phyloP scores from a whole-genome alignment of 2,797 vertebrate species.

The Mormyrops attenuatus region DNA sequence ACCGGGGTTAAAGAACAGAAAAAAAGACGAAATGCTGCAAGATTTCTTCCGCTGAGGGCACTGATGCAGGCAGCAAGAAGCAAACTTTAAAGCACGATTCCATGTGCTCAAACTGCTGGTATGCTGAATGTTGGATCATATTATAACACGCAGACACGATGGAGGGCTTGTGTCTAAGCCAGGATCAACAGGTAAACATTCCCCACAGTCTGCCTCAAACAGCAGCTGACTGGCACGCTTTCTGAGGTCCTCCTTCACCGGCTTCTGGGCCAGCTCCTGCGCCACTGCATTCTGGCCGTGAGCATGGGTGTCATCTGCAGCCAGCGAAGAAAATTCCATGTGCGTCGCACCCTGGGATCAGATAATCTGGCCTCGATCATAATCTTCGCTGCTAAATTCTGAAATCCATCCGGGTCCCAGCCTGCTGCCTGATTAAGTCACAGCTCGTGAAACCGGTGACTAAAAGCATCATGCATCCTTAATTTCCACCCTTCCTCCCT shows the following conservation, averaged over 20 bases:
- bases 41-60: conserved; percentile 23
- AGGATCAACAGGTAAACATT: background rate
- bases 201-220: background rate
- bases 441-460: conserved; percentile 1
- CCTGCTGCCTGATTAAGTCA: background rate
- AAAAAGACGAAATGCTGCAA: conserved; percentile 13
- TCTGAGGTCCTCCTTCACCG: background rate
- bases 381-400: background rate
- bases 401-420: background rate
- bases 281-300: background rate
- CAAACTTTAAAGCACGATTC: background rate
- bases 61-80: conserved; percentile 22
- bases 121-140: background rate
- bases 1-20: background rate
- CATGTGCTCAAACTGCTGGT: background rate
- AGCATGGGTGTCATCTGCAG: background rate
- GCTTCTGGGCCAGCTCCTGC: background rate
- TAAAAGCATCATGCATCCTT: conserved; percentile 10
- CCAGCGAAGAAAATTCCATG: background rate
- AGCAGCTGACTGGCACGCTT: background rate
- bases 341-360: background rate
- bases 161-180: background rate
- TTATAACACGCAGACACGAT: background rate
- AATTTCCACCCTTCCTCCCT: background rate
- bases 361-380: background rate